A percentile compares a stretch with the other conserved stretches of the same genome.
phyloP scores from a whole-genome alignment of 64 coral and sea anemone genomes.

The Actinia equina region DNA sequence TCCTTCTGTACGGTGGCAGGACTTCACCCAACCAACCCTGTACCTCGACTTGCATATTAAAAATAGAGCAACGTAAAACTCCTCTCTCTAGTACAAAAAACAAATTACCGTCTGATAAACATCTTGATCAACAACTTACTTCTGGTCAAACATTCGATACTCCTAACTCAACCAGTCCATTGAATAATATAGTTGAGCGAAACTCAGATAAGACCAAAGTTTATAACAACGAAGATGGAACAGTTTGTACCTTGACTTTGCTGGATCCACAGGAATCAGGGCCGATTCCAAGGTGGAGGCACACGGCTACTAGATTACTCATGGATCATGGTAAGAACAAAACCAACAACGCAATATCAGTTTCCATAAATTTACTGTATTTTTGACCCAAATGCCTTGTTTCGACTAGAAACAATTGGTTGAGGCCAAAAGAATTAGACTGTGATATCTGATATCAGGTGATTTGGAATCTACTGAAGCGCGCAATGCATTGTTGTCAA shows the following conservation, averaged over 20 bases:
- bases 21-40: conserved; percentile 75
- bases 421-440: too few relatives aligned
- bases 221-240: background rate
- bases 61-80: background rate
- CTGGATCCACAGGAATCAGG: conserved; percentile 24
- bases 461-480: too few relatives aligned
- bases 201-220: background rate
- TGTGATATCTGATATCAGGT: too few relatives aligned
- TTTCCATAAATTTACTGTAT: too few relatives aligned
- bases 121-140: background rate
- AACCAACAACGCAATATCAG: too few relatives aligned
- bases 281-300: conserved; percentile 77
- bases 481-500: too few relatives aligned
- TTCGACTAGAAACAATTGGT: too few relatives aligned
- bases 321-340: conserved; percentile 46
- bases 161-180: background rate
- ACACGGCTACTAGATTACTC: conserved; percentile 49
- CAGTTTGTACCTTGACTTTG: background rate
- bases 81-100: background rate
- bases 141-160: background rate
- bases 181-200: background rate
- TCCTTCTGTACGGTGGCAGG: conserved; percentile 72
- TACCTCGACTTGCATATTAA: background rate
- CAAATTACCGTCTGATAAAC: background rate
- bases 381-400: too few relatives aligned